A percentile compares a stretch with the other conserved stretches of the same genome.
Evolutionary conservation across 2,797 vertebrate species (phyloP).

Genomic region (Philypnodon macrostomus): DNA sequence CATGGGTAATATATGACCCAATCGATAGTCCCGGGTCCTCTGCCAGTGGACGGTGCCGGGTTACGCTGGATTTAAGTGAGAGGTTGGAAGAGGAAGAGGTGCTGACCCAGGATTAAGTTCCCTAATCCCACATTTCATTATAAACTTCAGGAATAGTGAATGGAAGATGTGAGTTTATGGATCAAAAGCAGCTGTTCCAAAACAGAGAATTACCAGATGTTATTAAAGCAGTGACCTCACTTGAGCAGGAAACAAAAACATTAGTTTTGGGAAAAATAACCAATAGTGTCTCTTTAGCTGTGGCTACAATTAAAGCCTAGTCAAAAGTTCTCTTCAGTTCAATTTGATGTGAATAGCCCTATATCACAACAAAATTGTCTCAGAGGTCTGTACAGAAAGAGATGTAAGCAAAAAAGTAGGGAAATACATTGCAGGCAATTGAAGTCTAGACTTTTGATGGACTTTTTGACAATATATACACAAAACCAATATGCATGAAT

Average conservation of each 20-base stretch:
- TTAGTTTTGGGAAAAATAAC: neutral
- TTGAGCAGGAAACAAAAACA: neutral
- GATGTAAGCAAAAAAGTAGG: too few relatives aligned
- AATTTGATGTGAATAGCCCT: too few relatives aligned
- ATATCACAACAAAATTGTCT: too few relatives aligned
- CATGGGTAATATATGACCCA: constrained; percentile 64
- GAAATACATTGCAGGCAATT: too few relatives aligned
- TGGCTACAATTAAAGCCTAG: too few relatives aligned
- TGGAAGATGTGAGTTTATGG: constrained; percentile 2
- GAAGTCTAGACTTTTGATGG: too few relatives aligned
- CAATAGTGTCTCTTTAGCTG: too few relatives aligned
- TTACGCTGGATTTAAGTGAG: constrained; percentile 50
- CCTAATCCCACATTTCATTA: constrained; percentile 18
- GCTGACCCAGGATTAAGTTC: constrained; percentile 40
- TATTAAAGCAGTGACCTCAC: neutral
- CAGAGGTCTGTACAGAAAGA: too few relatives aligned
- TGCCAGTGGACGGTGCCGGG: constrained; percentile 56
- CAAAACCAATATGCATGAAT: too few relatives aligned
- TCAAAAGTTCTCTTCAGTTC: too few relatives aligned
- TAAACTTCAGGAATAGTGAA: constrained; percentile 6
- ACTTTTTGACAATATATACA: too few relatives aligned
- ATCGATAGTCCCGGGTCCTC: constrained; percentile 70
- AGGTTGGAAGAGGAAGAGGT: constrained; percentile 33
- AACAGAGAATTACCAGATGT: constrained; percentile 7
- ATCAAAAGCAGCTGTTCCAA: constrained; percentile 3